Percentiles rank a stretch among this genome's conserved stretches.
phyloP scores from a whole-genome alignment of 1,140 invertebrate genomes.

The Ganaspis sp. region DNA sequence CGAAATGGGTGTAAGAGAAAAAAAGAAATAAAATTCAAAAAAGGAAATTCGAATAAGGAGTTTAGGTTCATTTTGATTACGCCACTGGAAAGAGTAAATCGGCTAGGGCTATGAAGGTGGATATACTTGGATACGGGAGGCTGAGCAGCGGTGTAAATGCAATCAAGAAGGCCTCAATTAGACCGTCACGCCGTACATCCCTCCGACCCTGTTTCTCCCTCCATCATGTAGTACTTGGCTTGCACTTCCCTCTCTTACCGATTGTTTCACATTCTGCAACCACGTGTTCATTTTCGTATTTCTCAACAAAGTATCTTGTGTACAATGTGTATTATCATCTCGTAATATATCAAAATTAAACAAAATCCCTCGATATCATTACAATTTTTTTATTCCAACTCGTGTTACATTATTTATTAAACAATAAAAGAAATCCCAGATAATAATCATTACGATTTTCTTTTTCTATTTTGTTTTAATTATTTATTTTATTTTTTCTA shows the following conservation, averaged over 20 bases:
- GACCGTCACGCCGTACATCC: conserved; percentile 71
- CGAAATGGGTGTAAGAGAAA: no score
- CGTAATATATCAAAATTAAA: background rate
- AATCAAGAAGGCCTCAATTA: conserved; percentile 73
- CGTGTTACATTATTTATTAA: no score
- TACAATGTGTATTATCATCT: background rate
- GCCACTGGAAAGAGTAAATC: conserved; percentile 11
- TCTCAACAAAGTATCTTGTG: background rate
- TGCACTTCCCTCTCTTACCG: background rate
- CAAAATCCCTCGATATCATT: no score
- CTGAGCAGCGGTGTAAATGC: conserved; percentile 69
- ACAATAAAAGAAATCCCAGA: no score
- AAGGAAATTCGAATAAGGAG: background rate
- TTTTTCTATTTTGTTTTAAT: no score
- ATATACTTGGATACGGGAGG: conserved; percentile 60
- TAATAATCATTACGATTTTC: no score
- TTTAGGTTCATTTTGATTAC: background rate
- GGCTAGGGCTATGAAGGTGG: conserved; percentile 30
- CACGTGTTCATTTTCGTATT: background rate
- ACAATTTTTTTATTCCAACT: no score
- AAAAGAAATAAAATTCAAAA: conserved; percentile 44
- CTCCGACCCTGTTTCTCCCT: conserved; percentile 42
- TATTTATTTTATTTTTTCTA: no score
- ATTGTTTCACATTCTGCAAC: conserved; percentile 1
- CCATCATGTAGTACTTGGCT: background rate